These are phyloP conservation scores for Rhinolophus sinicus DNA, from an alignment of 2,113 vertebrate genomes.

Conservation along the genomic window DNA sequence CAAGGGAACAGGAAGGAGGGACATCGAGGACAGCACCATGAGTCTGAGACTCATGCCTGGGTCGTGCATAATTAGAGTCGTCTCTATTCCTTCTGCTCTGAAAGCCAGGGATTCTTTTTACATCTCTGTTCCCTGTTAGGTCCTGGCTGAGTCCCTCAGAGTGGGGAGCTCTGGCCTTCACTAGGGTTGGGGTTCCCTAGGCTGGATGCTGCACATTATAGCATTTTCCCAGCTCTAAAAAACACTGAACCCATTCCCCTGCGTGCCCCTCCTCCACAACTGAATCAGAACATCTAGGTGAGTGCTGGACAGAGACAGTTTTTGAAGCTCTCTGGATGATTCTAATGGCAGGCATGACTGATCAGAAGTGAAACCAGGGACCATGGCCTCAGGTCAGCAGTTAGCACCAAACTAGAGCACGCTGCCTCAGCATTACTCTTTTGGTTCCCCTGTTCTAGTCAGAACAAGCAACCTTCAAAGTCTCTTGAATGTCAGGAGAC, in stretches of 20 bases:
- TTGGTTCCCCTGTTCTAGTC: neutral
- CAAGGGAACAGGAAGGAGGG: neutral
- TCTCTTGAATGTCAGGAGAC: neutral
- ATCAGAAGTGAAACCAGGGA: neutral
- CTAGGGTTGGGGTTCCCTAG: neutral
- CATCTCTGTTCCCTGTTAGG: neutral
- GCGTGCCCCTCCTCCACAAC: neutral
- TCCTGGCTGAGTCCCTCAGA: neutral
- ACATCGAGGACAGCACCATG: neutral
- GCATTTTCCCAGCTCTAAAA: neutral
- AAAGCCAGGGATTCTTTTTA: neutral
- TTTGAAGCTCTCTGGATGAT: neutral
- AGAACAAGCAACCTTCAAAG: neutral
- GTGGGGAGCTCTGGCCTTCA: neutral
- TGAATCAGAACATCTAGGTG: neutral
- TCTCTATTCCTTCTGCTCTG: neutral
- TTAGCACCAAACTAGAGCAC: neutral
- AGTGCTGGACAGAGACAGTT: neutral
- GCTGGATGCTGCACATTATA: neutral
- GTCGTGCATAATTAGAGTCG: neutral
- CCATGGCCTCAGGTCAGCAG: neutral
- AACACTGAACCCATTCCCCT: neutral
- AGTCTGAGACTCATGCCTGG: neutral
- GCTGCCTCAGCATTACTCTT: neutral
- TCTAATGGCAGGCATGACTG: neutral